These are phyloP conservation scores for Rallus limicola DNA, from an alignment of 2,113 vertebrate species.

Conservation along the genomic window DNA sequence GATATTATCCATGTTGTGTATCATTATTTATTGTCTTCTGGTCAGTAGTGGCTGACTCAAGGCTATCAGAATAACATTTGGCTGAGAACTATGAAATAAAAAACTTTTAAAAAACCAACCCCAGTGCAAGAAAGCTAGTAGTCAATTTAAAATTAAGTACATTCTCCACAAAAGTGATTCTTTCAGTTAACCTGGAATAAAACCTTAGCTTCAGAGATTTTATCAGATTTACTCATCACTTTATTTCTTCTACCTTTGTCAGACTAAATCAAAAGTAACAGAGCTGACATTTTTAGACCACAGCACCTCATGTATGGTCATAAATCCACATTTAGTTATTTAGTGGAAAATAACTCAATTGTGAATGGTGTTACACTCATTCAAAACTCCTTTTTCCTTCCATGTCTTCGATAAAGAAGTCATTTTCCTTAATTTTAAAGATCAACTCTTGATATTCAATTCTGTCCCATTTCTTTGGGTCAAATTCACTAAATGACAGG, in stretches of 20 bases:
- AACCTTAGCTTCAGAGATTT: background rate
- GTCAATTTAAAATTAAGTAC: background rate
- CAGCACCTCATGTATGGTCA: background rate
- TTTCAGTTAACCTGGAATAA: slow-evolving; percentile 6
- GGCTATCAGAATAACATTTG: background rate
- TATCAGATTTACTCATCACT: background rate
- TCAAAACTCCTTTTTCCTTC: background rate
- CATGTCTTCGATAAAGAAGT: background rate
- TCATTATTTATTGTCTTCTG: slow-evolving; percentile 27
- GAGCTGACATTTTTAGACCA: background rate
- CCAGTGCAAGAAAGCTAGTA: background rate
- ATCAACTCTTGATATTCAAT: background rate
- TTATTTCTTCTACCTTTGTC: background rate
- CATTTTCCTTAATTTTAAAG: background rate
- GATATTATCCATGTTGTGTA: slow-evolving; percentile 16
- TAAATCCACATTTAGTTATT: slow-evolving; percentile 8
- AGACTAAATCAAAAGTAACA: background rate
- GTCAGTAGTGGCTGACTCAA: slow-evolving; percentile 10
- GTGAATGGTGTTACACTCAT: background rate
- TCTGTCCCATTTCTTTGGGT: background rate
- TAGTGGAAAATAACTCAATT: background rate
- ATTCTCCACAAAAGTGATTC: background rate
- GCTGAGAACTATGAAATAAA: background rate
- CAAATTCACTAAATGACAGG: background rate
- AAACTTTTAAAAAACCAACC: background rate